Percentiles rank a stretch among this genome's conserved stretches.
These are phyloP conservation scores for Crossoptilon crossoptilon DNA, from an alignment of 2,797 vertebrate species.

Conservation along the genomic window DNA sequence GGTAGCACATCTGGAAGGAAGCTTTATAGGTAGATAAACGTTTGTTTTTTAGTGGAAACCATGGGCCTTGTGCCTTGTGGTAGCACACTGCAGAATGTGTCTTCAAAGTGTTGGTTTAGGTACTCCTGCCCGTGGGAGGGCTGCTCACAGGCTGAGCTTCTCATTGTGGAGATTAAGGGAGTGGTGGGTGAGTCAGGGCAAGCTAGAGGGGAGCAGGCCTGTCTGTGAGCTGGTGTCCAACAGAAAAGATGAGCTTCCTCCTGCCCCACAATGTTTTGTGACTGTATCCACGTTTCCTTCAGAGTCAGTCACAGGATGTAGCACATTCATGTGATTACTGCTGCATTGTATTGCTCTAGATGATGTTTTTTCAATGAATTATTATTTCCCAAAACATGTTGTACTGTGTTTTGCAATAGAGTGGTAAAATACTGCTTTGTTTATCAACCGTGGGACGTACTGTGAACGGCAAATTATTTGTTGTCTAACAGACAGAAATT, in stretches of 20 bases:
- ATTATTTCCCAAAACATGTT: constrained; percentile 13
- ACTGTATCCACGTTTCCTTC: neutral
- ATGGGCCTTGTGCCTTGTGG: accelerated
- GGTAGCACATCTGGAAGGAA: neutral
- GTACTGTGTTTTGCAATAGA: constrained; percentile 1
- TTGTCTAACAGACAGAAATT: neutral
- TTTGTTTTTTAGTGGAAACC: neutral
- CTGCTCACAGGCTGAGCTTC: neutral
- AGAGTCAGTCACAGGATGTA: constrained; percentile 4
- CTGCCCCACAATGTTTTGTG: neutral
- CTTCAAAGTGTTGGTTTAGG: neutral
- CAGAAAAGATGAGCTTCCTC: neutral
- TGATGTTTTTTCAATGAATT: neutral
- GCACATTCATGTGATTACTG: neutral
- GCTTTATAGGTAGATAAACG: neutral
- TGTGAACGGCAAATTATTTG: neutral
- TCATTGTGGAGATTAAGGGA: accelerated
- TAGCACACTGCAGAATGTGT: neutral
- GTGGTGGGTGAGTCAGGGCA: neutral
- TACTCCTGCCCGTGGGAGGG: neutral
- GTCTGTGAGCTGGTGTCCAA: neutral
- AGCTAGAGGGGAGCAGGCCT: neutral
- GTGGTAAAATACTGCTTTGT: constrained; percentile 31
- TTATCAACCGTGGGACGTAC: neutral
- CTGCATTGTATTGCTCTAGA: neutral